phyloP scores from a whole-genome alignment of 2,797 vertebrate species.

The Masticophis lateralis region DNA sequence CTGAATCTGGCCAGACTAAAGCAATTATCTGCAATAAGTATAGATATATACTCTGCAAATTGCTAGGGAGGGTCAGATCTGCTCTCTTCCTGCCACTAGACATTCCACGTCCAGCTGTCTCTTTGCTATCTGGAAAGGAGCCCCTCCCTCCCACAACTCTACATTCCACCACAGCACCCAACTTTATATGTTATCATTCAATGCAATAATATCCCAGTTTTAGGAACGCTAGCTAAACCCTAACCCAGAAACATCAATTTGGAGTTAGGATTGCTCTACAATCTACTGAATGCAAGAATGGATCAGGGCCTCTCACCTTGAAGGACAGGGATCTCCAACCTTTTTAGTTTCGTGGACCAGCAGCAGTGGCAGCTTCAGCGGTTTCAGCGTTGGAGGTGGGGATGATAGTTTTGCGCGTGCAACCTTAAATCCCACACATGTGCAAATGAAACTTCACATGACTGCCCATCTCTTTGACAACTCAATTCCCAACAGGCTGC shows the following conservation, averaged over 20 bases:
- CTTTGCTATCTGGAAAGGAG: background rate
- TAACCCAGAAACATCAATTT: background rate
- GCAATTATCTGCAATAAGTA: background rate
- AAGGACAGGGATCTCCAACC: background rate
- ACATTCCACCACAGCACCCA: background rate
- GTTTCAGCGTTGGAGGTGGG: background rate
- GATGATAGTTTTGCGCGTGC: background rate
- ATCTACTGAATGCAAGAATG: background rate
- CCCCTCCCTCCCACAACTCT: background rate
- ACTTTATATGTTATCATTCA: background rate
- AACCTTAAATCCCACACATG: background rate
- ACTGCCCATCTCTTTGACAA: background rate
- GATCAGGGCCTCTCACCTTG: background rate
- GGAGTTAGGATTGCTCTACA: background rate
- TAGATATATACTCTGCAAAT: background rate
- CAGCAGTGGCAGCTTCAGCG: background rate
- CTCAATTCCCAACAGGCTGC: background rate
- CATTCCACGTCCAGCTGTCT: background rate
- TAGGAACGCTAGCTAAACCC: background rate
- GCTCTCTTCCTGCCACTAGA: background rate
- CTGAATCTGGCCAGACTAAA: background rate
- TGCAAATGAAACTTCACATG: background rate
- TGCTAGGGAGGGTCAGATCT: background rate
- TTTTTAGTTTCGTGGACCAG: background rate
- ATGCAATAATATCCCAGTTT: background rate